Evolutionary conservation across 2,888 invertebrate species (phyloP).

Genomic region (Aspidiotus destructor): DNA sequence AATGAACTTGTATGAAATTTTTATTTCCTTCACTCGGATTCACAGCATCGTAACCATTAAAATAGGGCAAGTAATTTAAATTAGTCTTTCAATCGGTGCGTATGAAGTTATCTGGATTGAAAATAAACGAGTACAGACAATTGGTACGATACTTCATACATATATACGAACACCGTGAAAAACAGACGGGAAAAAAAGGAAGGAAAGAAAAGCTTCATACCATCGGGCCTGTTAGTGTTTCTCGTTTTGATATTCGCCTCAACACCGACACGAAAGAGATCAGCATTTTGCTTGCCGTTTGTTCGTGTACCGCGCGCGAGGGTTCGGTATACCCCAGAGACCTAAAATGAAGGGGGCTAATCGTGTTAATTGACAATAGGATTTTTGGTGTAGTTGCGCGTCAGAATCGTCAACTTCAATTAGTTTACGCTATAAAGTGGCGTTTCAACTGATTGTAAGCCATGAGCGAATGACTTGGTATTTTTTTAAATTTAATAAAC

Average conservation of each 20-base stretch:
- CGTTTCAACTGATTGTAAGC: conserved; percentile 4
- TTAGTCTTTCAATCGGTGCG: too few relatives aligned
- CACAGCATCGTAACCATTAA: too few relatives aligned
- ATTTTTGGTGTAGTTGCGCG: conserved; percentile 26
- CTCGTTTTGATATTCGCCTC: background rate
- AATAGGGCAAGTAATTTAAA: too few relatives aligned
- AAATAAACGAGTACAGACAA: too few relatives aligned
- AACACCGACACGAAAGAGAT: background rate
- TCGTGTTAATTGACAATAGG: conserved; percentile 31
- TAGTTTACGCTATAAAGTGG: conserved; percentile 14
- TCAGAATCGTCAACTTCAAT: conserved; percentile 29
- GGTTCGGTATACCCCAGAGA: conserved; percentile 22
- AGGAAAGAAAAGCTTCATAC: too few relatives aligned
- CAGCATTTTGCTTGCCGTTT: background rate
- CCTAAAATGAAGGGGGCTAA: conserved; percentile 24
- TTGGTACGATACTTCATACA: too few relatives aligned
- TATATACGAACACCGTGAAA: too few relatives aligned
- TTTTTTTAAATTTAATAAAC: conserved; percentile 1
- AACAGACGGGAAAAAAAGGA: too few relatives aligned
- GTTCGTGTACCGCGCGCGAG: background rate
- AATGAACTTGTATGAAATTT: too few relatives aligned
- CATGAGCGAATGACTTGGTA: conserved; percentile 1
- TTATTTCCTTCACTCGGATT: too few relatives aligned
- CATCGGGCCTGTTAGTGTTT: too few relatives aligned
- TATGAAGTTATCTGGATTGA: too few relatives aligned